Percentiles rank a stretch among this genome's conserved stretches.
These are phyloP conservation scores for Peribatodes rhomboidaria DNA, from an alignment of 2,888 invertebrate genomes.

Conservation along the genomic window DNA sequence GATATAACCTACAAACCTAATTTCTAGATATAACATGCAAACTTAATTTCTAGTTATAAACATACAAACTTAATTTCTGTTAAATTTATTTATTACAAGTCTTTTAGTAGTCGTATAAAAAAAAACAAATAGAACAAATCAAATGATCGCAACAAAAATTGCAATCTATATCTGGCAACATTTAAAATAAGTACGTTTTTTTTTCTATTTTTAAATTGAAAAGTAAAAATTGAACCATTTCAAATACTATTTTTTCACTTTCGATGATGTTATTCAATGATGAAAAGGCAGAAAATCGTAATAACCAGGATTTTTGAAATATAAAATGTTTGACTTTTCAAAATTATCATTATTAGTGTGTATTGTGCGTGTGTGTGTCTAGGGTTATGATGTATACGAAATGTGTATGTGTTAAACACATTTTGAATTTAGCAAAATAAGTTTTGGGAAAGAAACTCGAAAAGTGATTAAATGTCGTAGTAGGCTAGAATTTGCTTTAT, in stretches of 20 bases:
- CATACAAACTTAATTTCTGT: slow-evolving; percentile 17
- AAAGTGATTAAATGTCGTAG: not conserved
- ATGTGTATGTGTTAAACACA: slow-evolving; percentile 26
- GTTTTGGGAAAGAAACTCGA: not conserved
- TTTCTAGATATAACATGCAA: no score
- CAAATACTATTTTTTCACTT: not conserved
- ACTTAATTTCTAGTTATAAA: slow-evolving; percentile 12
- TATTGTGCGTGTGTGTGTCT: slow-evolving; percentile 12
- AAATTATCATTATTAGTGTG: slow-evolving; percentile 2
- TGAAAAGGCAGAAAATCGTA: slow-evolving; percentile 19
- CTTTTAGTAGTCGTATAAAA: not conserved
- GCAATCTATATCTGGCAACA: not conserved
- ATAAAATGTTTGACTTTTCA: slow-evolving; percentile 3
- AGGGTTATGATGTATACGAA: slow-evolving; percentile 23
- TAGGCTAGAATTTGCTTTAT: not conserved
- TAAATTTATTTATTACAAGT: slow-evolving; percentile 20
- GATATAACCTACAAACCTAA: slow-evolving; percentile 12
- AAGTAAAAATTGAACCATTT: not conserved
- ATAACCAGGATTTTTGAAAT: not conserved
- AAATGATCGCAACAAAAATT: not conserved
- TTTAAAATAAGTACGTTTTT: not conserved
- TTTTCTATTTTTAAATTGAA: not conserved
- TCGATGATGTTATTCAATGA: slow-evolving; percentile 12
- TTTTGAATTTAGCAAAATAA: not conserved
- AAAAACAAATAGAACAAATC: not conserved